These are phyloP conservation scores for Ptychoptera albimana DNA, from an alignment of 2,888 invertebrate genomes.

Conservation along the genomic window DNA sequence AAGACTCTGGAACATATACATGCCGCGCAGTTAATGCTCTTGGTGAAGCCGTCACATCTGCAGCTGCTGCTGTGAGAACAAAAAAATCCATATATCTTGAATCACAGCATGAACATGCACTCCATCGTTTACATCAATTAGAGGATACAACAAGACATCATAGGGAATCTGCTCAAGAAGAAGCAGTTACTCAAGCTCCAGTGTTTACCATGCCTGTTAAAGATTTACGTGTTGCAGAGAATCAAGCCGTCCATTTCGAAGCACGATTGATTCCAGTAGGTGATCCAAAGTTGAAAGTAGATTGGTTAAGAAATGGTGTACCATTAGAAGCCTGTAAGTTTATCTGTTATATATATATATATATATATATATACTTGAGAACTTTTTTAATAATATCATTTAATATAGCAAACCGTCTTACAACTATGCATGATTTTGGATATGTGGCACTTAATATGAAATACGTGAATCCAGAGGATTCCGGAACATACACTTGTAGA, in stretches of 20 bases:
- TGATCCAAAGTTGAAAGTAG: slow-evolving; percentile 79
- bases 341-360: background rate
- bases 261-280: slow-evolving; percentile 88
- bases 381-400: background rate
- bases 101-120: slow-evolving; percentile 74
- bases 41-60: slow-evolving; percentile 87
- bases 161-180: slow-evolving; percentile 57
- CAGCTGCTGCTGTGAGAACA: slow-evolving; percentile 68
- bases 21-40: slow-evolving; percentile 81
- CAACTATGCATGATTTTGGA: slow-evolving; percentile 95
- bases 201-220: slow-evolving; percentile 84
- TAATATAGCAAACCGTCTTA: slow-evolving; percentile 61
- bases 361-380: slow-evolving; percentile 1
- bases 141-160: slow-evolving; percentile 67
- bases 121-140: slow-evolving; percentile 63
- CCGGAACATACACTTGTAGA: slow-evolving; percentile 89
- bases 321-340: slow-evolving; percentile 73
- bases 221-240: slow-evolving; percentile 73
- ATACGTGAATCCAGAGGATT: slow-evolving; percentile 88
- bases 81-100: slow-evolving; percentile 74
- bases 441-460: slow-evolving; percentile 92
- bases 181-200: slow-evolving; percentile 70
- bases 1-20: slow-evolving; percentile 92
- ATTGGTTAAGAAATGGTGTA: slow-evolving; percentile 86
- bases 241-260: slow-evolving; percentile 87